Base-by-base conservation (phyloP, 2,888 invertebrate genomes). In the Stenchaetothrips biformis region DNA sequence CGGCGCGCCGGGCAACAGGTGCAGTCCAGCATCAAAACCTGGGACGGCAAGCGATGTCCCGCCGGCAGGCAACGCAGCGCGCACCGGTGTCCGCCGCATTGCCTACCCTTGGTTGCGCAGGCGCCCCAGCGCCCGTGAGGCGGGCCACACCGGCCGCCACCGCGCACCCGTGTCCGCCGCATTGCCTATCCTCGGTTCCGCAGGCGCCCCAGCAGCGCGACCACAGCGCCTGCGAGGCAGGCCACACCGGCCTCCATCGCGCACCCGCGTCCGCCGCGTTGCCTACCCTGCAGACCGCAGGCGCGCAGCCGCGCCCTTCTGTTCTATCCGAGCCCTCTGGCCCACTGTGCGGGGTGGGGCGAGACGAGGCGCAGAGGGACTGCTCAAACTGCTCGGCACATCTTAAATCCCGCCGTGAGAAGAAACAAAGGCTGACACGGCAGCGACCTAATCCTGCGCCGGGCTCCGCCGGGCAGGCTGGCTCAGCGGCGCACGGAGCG, bases 361-460 rank as follows among this genome's bases (percentile, higher is more conserved):
- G 59, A 13, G 18, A 18, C 59, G 59, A 7, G 18, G 16, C 59
- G 16, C 59, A 9, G 13, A 16, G 18, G 59, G 59, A 59, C 18
- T 59, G 18, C 59, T 18, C 59, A 16, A 37, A 59, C 59, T 18
- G 59, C 59, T 13, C 59, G 13, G 59, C 59, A 6, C 59, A 13
- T 18, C 59, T 59, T 59, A 59, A 59, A 59, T 59, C 59, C 59
- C 59, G 59, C 59, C 59, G 59, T 59, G 59, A 59, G 59, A 59
- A 59, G 59, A 59, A 59, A 59, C 59, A 59, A 59, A 59, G 59
- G 59, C 59, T 59, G 59, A 18, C 59, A 59, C 37, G 37, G 37
- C 37, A 37, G 37, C 37, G 37, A 37, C 59, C 59, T 59, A 59
- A 59, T 59, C 59, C 59, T 37, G 18, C 59, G 59, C 18, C 59